A percentile compares a stretch with the other conserved stretches of the same genome.
Evolutionary conservation across 2,888 invertebrate genomes (phyloP).

Genomic region (Pandemis corylana): DNA sequence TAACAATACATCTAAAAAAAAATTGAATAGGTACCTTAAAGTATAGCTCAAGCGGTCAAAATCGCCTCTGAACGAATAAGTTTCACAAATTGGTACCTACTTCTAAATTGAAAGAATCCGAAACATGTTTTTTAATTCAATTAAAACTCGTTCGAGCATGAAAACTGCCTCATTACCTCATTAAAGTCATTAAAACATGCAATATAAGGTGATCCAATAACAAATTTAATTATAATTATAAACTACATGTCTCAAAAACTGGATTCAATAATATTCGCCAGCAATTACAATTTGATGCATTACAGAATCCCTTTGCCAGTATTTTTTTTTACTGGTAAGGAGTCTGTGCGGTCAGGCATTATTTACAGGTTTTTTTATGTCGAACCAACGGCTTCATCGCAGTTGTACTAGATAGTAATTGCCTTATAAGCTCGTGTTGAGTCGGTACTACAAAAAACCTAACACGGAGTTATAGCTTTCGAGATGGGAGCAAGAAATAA

Average conservation of each 20-base stretch:
- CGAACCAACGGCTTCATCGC: conserved; percentile 63
- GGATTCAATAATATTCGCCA: conserved; percentile 25
- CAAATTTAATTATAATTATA: conserved; percentile 29
- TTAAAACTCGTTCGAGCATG: conserved; percentile 2
- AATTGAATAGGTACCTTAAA: too few species aligned
- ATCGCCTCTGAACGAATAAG: background rate
- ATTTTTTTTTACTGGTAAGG: conserved; percentile 30
- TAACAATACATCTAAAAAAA: too few species aligned
- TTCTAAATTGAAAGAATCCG: background rate
- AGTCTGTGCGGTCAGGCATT: conserved; percentile 39
- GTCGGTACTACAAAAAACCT: conserved; percentile 57
- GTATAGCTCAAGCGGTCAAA: background rate
- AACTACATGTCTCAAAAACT: conserved; percentile 7
- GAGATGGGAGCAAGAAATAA: conserved; percentile 17
- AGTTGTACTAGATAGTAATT: conserved; percentile 61
- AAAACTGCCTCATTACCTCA: conserved; percentile 8
- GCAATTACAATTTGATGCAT: conserved; percentile 37
- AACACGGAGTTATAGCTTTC: conserved; percentile 46
- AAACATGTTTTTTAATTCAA: conserved; percentile 2
- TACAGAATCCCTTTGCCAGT: conserved; percentile 24
- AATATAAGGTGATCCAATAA: background rate
- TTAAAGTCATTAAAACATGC: conserved; percentile 14
- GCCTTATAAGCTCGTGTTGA: conserved; percentile 58
- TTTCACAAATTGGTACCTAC: too few species aligned
- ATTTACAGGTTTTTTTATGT: conserved; percentile 58